Evolutionary conservation across 1,140 invertebrate genomes (phyloP).

Genomic region (Brachionus calyciflorus): DNA sequence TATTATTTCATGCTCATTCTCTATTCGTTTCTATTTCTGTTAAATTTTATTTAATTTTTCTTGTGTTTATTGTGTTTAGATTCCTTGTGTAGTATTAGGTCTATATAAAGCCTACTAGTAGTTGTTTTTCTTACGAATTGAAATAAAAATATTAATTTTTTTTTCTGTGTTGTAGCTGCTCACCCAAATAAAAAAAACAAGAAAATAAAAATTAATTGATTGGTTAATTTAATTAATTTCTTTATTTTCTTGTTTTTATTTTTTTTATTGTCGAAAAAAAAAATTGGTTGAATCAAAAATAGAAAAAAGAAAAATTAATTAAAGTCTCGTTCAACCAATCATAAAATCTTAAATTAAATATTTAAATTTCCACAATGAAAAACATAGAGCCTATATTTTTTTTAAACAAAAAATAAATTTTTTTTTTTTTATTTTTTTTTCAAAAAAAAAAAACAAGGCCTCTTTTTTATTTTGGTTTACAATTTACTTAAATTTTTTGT

Average conservation of each 20-base stretch:
- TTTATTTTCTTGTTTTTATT: background rate
- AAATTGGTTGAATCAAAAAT: background rate
- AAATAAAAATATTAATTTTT: background rate
- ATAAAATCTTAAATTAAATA: constrained; percentile 35
- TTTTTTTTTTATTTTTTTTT: constrained; percentile 32
- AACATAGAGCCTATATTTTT: background rate
- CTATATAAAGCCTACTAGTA: too few species aligned
- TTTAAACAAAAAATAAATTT: background rate
- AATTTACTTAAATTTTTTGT: background rate
- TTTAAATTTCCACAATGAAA: background rate
- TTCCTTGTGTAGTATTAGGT: too few species aligned
- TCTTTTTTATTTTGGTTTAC: too few species aligned
- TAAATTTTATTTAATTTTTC: too few species aligned
- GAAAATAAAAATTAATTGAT: constrained; percentile 34
- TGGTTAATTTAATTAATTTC: constrained; percentile 42
- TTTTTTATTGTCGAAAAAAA: background rate
- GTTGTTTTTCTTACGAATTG: too few species aligned
- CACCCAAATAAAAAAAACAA: background rate
- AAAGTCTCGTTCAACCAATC: constrained; percentile 4
- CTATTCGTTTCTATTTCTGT: too few species aligned
- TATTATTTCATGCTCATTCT: too few species aligned
- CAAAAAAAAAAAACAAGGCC: background rate
- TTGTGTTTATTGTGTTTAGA: too few species aligned
- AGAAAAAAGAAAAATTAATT: background rate
- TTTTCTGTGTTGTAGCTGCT: too few species aligned